Conservation (phyloP, 2,113 vertebrate genomes). For the Poecilia latipinna region DNA sequence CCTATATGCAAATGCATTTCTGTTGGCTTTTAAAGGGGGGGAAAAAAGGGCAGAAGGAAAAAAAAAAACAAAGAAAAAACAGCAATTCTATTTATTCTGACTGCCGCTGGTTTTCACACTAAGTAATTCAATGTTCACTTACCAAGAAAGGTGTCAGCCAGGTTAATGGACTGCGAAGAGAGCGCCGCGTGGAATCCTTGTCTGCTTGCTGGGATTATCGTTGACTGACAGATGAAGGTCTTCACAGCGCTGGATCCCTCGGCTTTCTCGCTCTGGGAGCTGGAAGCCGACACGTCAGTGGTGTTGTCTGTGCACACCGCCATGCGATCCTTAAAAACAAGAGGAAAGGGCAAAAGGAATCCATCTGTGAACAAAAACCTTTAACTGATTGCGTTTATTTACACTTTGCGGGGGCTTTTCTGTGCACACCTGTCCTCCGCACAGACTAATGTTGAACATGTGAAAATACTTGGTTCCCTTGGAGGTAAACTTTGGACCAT, state of each 20-base stretch:
- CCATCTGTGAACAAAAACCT: background rate
- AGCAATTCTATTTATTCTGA: background rate
- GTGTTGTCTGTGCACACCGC: conserved; percentile 93
- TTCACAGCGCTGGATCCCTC: conserved; percentile 85
- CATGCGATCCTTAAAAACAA: conserved; percentile 80
- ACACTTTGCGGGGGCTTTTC: background rate
- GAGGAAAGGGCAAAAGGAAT: background rate
- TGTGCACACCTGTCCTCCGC: conserved; percentile 87
- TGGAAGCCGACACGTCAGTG: conserved; percentile 88
- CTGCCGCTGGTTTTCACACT: background rate
- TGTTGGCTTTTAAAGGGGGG: background rate
- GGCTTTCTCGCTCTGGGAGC: conserved; percentile 84
- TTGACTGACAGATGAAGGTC: conserved; percentile 95
- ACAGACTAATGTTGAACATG: conserved; percentile 95
- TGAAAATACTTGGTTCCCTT: conserved; percentile 97
- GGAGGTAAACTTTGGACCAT: conserved; percentile 95
- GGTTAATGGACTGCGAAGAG: conserved; percentile 94
- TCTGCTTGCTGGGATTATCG: conserved; percentile 94
- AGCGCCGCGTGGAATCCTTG: conserved; percentile 91
- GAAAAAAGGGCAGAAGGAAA: background rate
- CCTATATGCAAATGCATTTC: background rate
- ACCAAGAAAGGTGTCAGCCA: conserved; percentile 95
- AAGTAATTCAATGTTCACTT: conserved; percentile 22
- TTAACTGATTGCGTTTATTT: background rate
- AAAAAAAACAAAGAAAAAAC: background rate